These are phyloP conservation scores for Ophion obscuratus DNA, from an alignment of 2,888 invertebrate species.

Conservation along the genomic window DNA sequence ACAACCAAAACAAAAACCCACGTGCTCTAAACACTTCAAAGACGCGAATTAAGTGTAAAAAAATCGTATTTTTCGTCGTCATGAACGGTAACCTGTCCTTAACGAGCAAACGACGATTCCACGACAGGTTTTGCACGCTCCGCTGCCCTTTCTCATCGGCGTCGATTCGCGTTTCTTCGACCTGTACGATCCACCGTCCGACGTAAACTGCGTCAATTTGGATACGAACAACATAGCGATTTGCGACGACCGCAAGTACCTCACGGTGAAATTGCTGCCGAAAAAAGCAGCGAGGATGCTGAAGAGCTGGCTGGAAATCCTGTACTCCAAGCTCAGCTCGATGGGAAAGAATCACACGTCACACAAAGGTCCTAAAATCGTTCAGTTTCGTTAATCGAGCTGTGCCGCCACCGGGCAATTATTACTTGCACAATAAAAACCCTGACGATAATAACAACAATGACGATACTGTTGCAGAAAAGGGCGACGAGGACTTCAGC, in stretches of 20 bases:
- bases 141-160: slow-evolving; percentile 98
- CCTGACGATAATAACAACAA: neutral
- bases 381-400: neutral
- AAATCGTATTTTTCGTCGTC: no score
- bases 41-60: no score
- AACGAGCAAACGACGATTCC: no score
- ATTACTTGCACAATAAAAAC: neutral
- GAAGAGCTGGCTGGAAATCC: slow-evolving; percentile 90
- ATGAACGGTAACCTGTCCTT: no score
- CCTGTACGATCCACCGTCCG: slow-evolving; percentile 97
- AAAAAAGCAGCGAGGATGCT: slow-evolving; percentile 94
- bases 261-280: slow-evolving; percentile 92
- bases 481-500: slow-evolving; percentile 80
- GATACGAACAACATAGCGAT: slow-evolving; percentile 98
- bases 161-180: slow-evolving; percentile 99
- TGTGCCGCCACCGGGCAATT: neutral
- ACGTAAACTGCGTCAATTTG: slow-evolving; percentile 98
- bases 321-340: slow-evolving; percentile 87
- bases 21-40: no score
- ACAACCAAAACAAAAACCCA: no score
- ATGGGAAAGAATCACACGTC: slow-evolving; percentile 77
- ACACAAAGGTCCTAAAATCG: slow-evolving; percentile 73
- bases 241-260: slow-evolving; percentile 94
- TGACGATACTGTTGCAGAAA: slow-evolving; percentile 69
- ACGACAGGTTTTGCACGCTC: slow-evolving; percentile 96